Conservation (phyloP, 2,113 vertebrate species). For the Dendropsophus ebraccatus region DNA sequence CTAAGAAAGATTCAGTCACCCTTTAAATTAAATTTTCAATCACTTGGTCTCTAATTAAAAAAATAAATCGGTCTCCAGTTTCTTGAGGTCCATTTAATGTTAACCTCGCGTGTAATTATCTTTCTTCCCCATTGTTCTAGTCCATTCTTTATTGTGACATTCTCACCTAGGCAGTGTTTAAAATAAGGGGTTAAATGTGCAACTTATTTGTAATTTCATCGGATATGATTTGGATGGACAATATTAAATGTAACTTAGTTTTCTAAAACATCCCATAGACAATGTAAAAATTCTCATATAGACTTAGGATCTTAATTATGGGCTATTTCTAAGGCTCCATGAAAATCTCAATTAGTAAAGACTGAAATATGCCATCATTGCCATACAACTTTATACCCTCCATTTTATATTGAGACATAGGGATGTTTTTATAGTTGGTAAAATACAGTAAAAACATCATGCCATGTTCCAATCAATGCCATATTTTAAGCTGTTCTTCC, state of each 20-base stretch:
- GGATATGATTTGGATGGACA: too few species aligned
- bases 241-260: not conserved
- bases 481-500: too few species aligned
- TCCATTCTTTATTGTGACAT: constrained; percentile 37
- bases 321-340: too few species aligned
- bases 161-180: not conserved
- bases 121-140: constrained; percentile 48
- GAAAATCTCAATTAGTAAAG: too few species aligned
- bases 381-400: too few species aligned
- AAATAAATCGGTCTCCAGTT: constrained; percentile 47
- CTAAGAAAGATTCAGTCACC: constrained; percentile 54
- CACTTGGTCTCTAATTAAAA: constrained; percentile 43
- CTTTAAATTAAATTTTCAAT: constrained; percentile 58
- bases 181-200: not conserved
- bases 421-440: too few species aligned
- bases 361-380: too few species aligned
- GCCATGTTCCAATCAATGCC: too few species aligned
- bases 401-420: too few species aligned
- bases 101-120: constrained; percentile 53
- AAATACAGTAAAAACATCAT: not conserved
- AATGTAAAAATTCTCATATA: too few species aligned
- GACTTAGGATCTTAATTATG: too few species aligned
- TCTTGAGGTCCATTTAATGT: constrained; percentile 44
- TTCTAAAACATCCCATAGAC: not conserved
- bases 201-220: too few species aligned